phyloP scores from a whole-genome alignment of 2,888 invertebrate genomes.

The Orthosia incerta region DNA sequence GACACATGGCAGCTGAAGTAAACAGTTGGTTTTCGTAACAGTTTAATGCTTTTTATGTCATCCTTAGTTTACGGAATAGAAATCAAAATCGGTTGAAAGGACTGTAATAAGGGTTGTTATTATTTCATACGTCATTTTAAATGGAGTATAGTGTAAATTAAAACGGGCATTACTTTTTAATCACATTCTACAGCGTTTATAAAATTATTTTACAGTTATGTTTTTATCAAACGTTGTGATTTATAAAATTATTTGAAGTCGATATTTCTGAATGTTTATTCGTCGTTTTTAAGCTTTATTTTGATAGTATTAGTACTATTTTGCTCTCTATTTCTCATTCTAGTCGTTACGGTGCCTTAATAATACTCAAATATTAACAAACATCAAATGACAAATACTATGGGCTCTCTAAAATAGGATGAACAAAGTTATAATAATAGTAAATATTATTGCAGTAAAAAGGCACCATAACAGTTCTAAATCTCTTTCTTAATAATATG shows the following conservation, averaged over 20 bases:
- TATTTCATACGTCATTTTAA: too few species aligned
- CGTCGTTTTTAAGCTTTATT: slow-evolving; percentile 44
- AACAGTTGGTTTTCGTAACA: too few species aligned
- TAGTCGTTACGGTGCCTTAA: slow-evolving; percentile 14
- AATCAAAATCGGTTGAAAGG: too few species aligned
- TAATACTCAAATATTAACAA: background rate
- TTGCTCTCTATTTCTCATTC: slow-evolving; percentile 39
- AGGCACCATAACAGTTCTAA: slow-evolving; percentile 14
- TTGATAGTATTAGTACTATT: slow-evolving; percentile 39
- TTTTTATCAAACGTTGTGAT: slow-evolving; percentile 6
- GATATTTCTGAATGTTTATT: slow-evolving; percentile 36
- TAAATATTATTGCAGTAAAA: background rate
- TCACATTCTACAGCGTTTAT: background rate
- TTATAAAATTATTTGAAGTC: slow-evolving; percentile 9
- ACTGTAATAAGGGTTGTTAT: too few species aligned
- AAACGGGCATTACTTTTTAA: too few species aligned
- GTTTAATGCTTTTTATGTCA: too few species aligned
- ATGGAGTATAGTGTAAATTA: too few species aligned
- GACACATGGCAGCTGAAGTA: too few species aligned
- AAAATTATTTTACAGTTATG: slow-evolving; percentile 1
- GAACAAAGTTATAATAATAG: background rate
- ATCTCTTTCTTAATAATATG: background rate
- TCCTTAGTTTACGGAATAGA: too few species aligned
- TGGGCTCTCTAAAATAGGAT: slow-evolving; percentile 4
- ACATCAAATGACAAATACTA: background rate